Base-by-base conservation (phyloP, 2,797 vertebrate genomes). In the Melopsittacus undulatus region DNA sequence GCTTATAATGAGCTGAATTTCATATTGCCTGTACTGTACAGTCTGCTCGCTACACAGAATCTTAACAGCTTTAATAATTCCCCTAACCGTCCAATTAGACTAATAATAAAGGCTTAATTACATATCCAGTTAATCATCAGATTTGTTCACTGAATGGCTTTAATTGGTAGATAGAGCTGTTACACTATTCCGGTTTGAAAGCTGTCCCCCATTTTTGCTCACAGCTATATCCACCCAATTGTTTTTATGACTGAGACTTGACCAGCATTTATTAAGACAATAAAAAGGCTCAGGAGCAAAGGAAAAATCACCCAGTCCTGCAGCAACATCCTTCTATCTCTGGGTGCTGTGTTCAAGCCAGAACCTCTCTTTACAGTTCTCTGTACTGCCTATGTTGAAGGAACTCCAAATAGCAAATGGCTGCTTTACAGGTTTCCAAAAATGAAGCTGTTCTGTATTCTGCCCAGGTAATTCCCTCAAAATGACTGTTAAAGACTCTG, bases 11-110 rank as follows among this genome's bases (percentile, higher is more conserved):
- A 96, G 87, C 91, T 94, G 93, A 95, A 97, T 97, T 96, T 95
- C 93, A 79, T 93, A 93, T 84, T 95, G 95, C 89, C 92, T 94
- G 66, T 94, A 95, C 93, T 93, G 86, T 83, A 74, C 91, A 93
- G 72, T 90, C 95, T 93, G 95, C 95, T 95, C 92, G 88, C 96
- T 95, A 95, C 92, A 87, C 83, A 90, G 95, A 96, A 97, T 96
- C 94, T 96, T 87, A 91, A 96, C 97, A 93, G 96, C 93, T 95
- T 97, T 94, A 96, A 96, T 97, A 96, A 97, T 97, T 97, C 96
- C 97, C 96, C 95, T 92, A 96, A 94, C 96, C 97, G 89, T 96
- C 97, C 97, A 97, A 95, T 97, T 97, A 97, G 97, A 96, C 91
- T 97, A 96, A 89, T 92, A 94, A 95, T 90, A 91, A 97, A 97